Percentiles rank a stretch among this genome's conserved stretches.
Evolutionary conservation across 2,797 vertebrate genomes (phyloP).

Genomic region (Pangasius larnaudii): DNA sequence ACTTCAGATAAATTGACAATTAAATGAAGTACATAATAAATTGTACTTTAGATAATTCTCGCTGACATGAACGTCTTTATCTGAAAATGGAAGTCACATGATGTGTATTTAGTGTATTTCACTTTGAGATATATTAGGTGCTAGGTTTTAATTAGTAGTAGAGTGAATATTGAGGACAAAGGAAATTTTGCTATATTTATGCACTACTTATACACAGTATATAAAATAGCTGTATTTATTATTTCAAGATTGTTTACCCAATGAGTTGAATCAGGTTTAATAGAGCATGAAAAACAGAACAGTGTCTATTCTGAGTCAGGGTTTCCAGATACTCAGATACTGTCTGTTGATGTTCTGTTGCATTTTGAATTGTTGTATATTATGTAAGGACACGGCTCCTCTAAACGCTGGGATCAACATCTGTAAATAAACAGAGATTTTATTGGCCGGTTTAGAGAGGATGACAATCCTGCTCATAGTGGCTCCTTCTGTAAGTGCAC

Average conservation of each 20-base stretch:
- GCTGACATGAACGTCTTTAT: not conserved
- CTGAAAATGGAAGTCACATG: not conserved
- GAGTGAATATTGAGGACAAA: too few species aligned
- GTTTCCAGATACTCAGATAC: not conserved
- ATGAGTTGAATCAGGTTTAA: not conserved
- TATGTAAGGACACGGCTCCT: not conserved
- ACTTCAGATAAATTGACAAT: not conserved
- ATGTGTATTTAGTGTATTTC: not conserved
- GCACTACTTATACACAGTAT: not conserved
- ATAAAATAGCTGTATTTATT: not conserved
- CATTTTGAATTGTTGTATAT: not conserved
- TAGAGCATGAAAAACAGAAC: not conserved
- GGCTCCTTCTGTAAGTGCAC: constrained; percentile 2
- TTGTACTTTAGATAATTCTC: not conserved
- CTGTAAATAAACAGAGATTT: not conserved
- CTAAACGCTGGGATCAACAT: too few species aligned
- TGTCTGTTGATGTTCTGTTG: not conserved
- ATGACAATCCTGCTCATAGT: not conserved
- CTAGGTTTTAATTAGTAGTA: not conserved
- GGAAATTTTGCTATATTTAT: not conserved
- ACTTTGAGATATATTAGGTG: not conserved
- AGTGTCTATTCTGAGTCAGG: not conserved
- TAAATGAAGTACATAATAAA: not conserved
- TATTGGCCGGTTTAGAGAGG: not conserved
- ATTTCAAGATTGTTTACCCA: not conserved